Conservation (phyloP, 2,113 vertebrate species). For the Amblyornis subalaris region DNA sequence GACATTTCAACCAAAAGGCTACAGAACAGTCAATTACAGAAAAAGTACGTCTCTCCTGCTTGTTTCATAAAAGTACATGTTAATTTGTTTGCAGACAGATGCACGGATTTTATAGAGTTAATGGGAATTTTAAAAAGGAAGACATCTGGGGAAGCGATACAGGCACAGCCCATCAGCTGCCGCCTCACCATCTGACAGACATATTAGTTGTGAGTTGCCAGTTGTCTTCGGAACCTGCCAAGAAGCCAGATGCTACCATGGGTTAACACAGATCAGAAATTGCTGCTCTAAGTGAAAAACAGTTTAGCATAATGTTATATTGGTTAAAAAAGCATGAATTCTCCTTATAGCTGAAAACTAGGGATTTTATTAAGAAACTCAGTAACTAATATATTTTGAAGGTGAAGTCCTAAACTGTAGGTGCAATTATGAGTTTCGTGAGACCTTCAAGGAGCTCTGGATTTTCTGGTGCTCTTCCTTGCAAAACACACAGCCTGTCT, state of each 20-base stretch:
- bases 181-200: slow-evolving; percentile 24
- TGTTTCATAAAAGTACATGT: background rate
- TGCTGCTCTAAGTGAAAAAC: background rate
- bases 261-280: slow-evolving; percentile 32
- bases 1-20: background rate
- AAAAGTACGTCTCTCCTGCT: background rate
- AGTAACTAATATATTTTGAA: background rate
- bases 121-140: background rate
- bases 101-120: background rate
- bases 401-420: background rate
- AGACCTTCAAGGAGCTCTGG: background rate
- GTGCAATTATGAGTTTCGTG: background rate
- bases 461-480: background rate
- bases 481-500: background rate
- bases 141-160: background rate
- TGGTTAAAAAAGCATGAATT: background rate
- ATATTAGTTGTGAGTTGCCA: slow-evolving; percentile 2
- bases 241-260: slow-evolving; percentile 42
- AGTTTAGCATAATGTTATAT: background rate
- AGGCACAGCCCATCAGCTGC: background rate
- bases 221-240: slow-evolving; percentile 37
- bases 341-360: background rate
- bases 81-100: background rate
- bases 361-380: background rate
- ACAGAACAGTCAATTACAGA: background rate